These are phyloP conservation scores for Zaprionus vittiger DNA, from an alignment of 1,140 invertebrate species.

Conservation along the genomic window DNA sequence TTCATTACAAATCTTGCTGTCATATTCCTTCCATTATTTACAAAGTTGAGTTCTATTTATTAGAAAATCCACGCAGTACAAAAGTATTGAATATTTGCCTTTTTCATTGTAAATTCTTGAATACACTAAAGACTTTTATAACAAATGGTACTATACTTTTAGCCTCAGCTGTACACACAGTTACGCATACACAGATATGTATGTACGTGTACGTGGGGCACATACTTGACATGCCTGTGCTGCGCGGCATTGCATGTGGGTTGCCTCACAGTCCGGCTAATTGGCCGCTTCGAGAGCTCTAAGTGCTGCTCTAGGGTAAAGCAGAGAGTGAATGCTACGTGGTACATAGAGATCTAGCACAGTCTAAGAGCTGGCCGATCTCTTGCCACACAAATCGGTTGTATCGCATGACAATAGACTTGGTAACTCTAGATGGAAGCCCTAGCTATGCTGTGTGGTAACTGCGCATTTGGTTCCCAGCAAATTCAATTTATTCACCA, in stretches of 20 bases:
- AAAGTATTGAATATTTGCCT: too few relatives aligned
- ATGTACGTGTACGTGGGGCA: constrained; percentile 12
- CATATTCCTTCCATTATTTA: too few relatives aligned
- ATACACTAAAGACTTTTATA: not conserved
- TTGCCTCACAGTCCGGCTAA: constrained; percentile 44
- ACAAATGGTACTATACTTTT: not conserved
- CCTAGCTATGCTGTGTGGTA: constrained; percentile 34
- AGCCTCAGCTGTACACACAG: not conserved
- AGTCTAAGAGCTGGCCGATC: constrained; percentile 15
- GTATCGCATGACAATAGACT: constrained; percentile 32
- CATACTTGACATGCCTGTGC: constrained; percentile 20
- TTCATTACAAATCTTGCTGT: too few relatives aligned
- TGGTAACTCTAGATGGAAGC: constrained; percentile 54
- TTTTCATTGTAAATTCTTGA: too few relatives aligned
- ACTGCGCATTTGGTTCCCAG: constrained; percentile 36
- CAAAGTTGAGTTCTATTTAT: too few relatives aligned
- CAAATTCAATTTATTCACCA: constrained; percentile 29
- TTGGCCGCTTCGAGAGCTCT: constrained; percentile 37
- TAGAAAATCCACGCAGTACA: too few relatives aligned
- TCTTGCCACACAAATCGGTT: constrained; percentile 16
- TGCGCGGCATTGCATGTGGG: constrained; percentile 14
- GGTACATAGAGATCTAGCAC: constrained; percentile 6
- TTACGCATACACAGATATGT: not conserved
- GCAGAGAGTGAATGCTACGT: not conserved
- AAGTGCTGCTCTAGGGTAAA: constrained; percentile 23